phyloP scores from a whole-genome alignment of 2,113 vertebrate genomes.

The Emydocephalus ijimae region DNA sequence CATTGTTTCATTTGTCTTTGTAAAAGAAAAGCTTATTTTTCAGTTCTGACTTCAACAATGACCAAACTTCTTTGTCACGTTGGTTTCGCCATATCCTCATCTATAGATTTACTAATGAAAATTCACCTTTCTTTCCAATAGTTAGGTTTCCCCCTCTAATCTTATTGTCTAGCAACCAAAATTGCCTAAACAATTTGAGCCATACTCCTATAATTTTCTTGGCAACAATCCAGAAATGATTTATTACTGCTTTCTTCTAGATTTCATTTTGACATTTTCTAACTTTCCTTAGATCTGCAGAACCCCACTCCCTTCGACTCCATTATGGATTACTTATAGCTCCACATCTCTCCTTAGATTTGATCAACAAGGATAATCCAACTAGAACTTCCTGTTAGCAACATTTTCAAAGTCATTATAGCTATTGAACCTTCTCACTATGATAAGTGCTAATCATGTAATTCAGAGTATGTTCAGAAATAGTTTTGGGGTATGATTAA shows the following conservation, averaged over 20 bases:
- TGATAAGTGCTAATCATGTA: neutral
- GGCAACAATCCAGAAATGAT: neutral
- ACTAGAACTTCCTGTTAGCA: neutral
- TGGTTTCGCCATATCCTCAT: neutral
- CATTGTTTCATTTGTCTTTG: neutral
- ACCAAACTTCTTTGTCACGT: neutral
- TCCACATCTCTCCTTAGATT: neutral
- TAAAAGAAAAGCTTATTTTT: neutral
- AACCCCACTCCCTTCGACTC: neutral
- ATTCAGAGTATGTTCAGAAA: constrained; percentile 1
- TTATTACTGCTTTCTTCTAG: neutral
- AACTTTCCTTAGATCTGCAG: neutral
- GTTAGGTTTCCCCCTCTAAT: neutral
- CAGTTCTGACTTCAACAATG: neutral
- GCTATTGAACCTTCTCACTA: neutral
- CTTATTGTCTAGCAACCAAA: neutral
- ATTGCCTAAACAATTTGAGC: neutral
- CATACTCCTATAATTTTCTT: neutral
- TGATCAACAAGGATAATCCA: neutral
- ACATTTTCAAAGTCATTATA: neutral
- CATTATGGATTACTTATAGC: neutral
- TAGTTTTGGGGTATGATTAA: neutral
- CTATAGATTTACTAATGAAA: neutral
- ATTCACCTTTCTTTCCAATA: neutral
- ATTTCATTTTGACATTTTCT: neutral